Evolutionary conservation across 2,797 vertebrate species (phyloP), one percentile per base, ranked within the genome.

Genomic region (Graptemys geographica): DNA sequence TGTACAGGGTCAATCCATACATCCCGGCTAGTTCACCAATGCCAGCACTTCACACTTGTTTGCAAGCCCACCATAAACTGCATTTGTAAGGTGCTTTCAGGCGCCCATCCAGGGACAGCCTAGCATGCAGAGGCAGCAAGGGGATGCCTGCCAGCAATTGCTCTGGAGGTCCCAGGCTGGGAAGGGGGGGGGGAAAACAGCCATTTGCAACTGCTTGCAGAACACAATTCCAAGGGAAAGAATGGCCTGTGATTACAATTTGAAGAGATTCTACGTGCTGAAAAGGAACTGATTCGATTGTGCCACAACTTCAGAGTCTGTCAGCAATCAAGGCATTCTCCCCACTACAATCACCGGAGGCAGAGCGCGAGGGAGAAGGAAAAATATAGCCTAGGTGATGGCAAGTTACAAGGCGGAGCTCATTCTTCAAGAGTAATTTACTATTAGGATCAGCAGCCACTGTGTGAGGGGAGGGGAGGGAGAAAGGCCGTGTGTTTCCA

Each of bases 251-350:
- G 97, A 98, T 98, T 98, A 98, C 97, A 98, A 98, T 98, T 90
- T 97, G 90, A 97, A 95, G 90, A 89, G 88, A 96, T 98, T 98
- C 97, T 97, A 87, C 90, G 95, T 74, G 11, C 94, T 98, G 97
- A 98, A 98, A 98, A 93, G 91, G 92, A 97, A 90, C 89, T 97
- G 98, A 98, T 98, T 98, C 96, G 95, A 97, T 95, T 97, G 93
- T 97, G 96, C 95, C 33, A 80, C 83, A 95, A 96, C 95, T 97
- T 95, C 92, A 55, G 89, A 95, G 95, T 97, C 97, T 98, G 97
- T 98, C 90, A 72, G 97, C 97, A 98, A 98, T 98, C 97, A 98
- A 96, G 89, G 93, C 95, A 1, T 79, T 88, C 92, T 96, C 88
- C 81, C 5, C 3, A 3, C 93, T 83, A 89, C 96, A 96, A 95